phyloP scores from a whole-genome alignment of 2,888 invertebrate genomes.

The Altica lythri region DNA sequence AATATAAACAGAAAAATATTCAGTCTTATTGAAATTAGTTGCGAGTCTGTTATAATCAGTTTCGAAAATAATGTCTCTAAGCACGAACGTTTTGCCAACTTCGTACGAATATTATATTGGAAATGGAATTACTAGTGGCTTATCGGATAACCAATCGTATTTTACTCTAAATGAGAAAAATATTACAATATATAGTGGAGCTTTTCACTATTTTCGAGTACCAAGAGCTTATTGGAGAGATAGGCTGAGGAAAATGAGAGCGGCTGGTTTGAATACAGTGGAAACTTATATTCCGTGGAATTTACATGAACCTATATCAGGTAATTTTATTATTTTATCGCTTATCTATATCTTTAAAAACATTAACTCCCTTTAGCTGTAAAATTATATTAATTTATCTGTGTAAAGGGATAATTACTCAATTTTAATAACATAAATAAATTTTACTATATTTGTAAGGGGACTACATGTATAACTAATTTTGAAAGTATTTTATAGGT shows the following conservation, averaged over 20 bases:
- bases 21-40: too few species aligned
- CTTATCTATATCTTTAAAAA: too few species aligned
- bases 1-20: too few species aligned
- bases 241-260: conserved; percentile 73
- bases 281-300: conserved; percentile 77
- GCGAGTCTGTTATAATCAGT: too few species aligned
- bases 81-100: conserved; percentile 19
- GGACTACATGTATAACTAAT: too few species aligned
- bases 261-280: conserved; percentile 85
- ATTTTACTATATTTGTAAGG: too few species aligned
- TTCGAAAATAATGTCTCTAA: conserved; percentile 9
- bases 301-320: conserved; percentile 34
- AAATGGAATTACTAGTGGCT: conserved; percentile 49
- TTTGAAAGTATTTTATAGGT: too few species aligned
- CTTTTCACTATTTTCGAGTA: conserved; percentile 85
- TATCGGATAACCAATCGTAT: conserved; percentile 46
- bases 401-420: too few species aligned
- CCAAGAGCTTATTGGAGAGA: conserved; percentile 80
- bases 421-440: too few species aligned
- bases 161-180: conserved; percentile 56
- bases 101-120: conserved; percentile 56
- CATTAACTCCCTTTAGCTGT: too few species aligned
- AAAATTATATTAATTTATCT: too few species aligned
- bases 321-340: too few species aligned
- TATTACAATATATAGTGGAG: conserved; percentile 58